phyloP scores from a whole-genome alignment of 2,797 vertebrate genomes.

The Denticeps clupeoides region DNA sequence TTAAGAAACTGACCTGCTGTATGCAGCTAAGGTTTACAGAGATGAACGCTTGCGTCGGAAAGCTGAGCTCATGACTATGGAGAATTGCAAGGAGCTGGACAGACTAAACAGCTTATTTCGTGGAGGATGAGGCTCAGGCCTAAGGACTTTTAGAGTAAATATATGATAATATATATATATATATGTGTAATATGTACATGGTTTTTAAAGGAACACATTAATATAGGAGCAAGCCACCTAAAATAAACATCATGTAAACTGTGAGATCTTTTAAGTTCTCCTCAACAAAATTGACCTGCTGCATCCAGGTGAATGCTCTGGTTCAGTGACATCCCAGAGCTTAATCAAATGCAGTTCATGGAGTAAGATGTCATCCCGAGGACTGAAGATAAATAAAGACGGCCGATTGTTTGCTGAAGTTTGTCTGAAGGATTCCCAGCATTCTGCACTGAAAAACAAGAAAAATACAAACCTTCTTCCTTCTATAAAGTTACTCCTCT shows the following conservation, averaged over 20 bases:
- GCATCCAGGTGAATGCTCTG: slow-evolving; percentile 28
- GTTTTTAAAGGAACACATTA: slow-evolving; percentile 35
- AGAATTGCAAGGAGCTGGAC: slow-evolving; percentile 91
- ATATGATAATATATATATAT: slow-evolving; percentile 43
- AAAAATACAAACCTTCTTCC: too few relatives aligned
- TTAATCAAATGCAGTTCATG: slow-evolving; percentile 24
- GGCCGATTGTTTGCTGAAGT: too few relatives aligned
- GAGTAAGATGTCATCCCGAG: slow-evolving; percentile 22
- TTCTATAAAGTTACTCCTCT: too few relatives aligned
- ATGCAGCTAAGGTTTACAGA: slow-evolving; percentile 90
- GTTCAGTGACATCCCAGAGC: slow-evolving; percentile 4
- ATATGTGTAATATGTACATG: slow-evolving; percentile 46
- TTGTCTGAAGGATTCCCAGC: too few relatives aligned
- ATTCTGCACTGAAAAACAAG: too few relatives aligned
- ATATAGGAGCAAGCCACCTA: slow-evolving; percentile 32
- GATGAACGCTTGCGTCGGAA: slow-evolving; percentile 86
- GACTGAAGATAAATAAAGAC: too few relatives aligned
- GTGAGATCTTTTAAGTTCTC: slow-evolving; percentile 32
- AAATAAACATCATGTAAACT: slow-evolving; percentile 38
- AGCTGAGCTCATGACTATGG: slow-evolving; percentile 89
- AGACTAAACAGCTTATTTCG: slow-evolving; percentile 86
- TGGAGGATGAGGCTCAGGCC: slow-evolving; percentile 68
- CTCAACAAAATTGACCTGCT: slow-evolving; percentile 31
- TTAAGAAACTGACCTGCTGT: slow-evolving; percentile 85
- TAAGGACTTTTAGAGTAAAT: slow-evolving; percentile 34